Evolutionary conservation across 2,888 invertebrate species (phyloP), one percentile per base, ranked within the genome.

Genomic region (Drosophila nigricruria): DNA sequence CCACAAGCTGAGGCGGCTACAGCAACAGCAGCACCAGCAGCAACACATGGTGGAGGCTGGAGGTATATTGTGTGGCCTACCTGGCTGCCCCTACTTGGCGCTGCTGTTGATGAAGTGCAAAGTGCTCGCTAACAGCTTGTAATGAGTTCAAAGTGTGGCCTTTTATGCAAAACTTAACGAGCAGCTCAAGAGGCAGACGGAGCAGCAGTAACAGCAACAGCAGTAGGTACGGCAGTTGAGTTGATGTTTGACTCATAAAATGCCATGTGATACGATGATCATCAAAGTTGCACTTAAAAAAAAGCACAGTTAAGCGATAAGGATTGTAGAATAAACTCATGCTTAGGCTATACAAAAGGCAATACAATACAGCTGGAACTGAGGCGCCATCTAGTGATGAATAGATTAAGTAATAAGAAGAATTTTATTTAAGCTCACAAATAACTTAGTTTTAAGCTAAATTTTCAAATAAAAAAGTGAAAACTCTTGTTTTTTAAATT

Each of bases 81-180:
- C 47, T 64, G 54, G 8, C 45, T 38, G 53, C 18, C 25, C 23
- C 50, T 23, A 23, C 23, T 10, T 38, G 38, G 38, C 47, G 61
- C 64, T 60, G 58, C 66, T 61, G 65, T 70, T 86, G 89, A 86
- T 89, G 89, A 79, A 80, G 88, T 89, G 86, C 82, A 87, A 86
- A 86, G 72, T 89, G 88, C 73, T 74, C 69, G 78, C 89, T 86
- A 86, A 86, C 85, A 89, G 79, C 89, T 87, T 87, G 88, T 86
- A 84, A 86, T 87, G 88, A 85, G 79, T 70, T 72, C 67, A 79
- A 79, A 74, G 70, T 76, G 85, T 76, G 73, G 76, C 54, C 53
- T 62, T 68, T 81, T 68, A 72, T 77, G 76, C 73, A 40, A 65
- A 73, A 45, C 52, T 67, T 64, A 77, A 67, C 56, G 66, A 47